Conservation (phyloP, 2,797 vertebrate species). For the Ceryle rudis region DNA sequence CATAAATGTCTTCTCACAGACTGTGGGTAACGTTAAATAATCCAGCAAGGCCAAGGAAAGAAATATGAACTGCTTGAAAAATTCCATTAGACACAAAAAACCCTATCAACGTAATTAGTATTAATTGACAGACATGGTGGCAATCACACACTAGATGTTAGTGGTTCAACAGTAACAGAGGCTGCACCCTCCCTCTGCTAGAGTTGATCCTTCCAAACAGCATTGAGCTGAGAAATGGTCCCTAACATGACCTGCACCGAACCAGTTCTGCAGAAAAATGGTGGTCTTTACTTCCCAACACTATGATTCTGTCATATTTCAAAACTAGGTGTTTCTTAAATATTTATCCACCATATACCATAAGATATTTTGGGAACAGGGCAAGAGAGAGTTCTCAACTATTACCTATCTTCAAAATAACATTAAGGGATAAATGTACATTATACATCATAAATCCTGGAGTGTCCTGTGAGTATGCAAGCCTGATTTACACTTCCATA, state of each 20-base stretch:
- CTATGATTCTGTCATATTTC: neutral
- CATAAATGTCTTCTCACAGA: neutral
- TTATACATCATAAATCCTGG: neutral
- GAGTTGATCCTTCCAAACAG: neutral
- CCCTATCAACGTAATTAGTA: neutral
- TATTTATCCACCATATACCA: neutral
- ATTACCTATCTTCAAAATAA: neutral
- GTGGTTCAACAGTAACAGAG: neutral
- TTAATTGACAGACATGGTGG: neutral
- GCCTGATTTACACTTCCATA: neutral
- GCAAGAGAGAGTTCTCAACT: neutral
- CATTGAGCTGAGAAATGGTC: rapidly evolving
- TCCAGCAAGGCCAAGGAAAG: neutral
- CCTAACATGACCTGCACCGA: neutral
- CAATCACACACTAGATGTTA: neutral
- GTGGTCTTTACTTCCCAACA: neutral
- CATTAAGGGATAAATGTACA: neutral
- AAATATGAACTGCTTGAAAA: neutral
- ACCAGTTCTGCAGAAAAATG: neutral
- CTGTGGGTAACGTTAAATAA: neutral
- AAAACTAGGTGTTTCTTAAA: neutral
- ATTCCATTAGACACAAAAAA: neutral
- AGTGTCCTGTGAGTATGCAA: neutral
- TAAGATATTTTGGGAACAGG: neutral
- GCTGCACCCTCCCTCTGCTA: neutral